Evolutionary conservation across 2,888 invertebrate species (phyloP).

Genomic region (Exephanes ischioxanthus): DNA sequence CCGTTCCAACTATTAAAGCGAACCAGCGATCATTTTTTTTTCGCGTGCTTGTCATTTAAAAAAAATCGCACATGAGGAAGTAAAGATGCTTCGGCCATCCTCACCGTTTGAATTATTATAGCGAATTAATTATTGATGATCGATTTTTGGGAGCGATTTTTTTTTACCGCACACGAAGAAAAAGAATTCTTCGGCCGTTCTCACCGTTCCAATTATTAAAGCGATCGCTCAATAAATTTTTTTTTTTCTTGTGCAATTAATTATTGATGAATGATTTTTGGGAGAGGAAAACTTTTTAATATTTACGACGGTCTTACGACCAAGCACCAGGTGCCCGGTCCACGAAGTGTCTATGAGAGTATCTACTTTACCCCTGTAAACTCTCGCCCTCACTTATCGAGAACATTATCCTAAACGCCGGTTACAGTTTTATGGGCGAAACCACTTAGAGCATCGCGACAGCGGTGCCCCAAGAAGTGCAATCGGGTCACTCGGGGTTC

Average conservation of each 20-base stretch:
- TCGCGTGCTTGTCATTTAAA: no score
- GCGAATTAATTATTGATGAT: no score
- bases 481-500: constrained; percentile 74
- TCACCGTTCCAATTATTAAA: not conserved
- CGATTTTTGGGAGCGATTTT: no score
- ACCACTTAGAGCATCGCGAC: constrained; percentile 82
- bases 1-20: no score
- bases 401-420: constrained; percentile 65
- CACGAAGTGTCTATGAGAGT: constrained; percentile 6
- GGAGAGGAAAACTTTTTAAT: constrained; percentile 13
- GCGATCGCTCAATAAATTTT: no score
- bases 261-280: not conserved
- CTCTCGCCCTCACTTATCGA: constrained; percentile 60
- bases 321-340: constrained; percentile 53
- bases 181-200: not conserved
- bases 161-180: not conserved
- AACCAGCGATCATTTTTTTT: no score
- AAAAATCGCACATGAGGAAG: no score
- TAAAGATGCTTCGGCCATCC: no score
- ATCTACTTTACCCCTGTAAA: constrained; percentile 40
- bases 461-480: constrained; percentile 64
- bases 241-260: no score
- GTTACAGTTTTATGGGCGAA: constrained; percentile 83
- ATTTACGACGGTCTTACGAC: not conserved
- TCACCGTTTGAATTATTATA: no score